A percentile compares a stretch with the other conserved stretches of the same genome.
These are phyloP conservation scores for Reinhardtius hippoglossoides DNA, from an alignment of 2,113 vertebrate species.

Conservation along the genomic window DNA sequence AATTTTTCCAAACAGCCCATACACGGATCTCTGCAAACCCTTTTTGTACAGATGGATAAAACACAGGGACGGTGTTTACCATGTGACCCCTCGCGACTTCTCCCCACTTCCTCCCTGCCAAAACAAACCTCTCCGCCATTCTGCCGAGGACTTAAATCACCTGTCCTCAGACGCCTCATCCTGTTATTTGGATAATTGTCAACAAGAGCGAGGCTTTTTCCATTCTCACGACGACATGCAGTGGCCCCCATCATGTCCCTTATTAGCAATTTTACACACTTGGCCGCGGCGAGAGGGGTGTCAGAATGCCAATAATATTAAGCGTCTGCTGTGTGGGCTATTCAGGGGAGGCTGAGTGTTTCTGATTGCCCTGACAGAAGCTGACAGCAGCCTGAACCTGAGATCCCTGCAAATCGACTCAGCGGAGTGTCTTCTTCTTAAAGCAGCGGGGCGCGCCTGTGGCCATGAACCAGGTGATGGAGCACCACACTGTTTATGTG, in stretches of 20 bases:
- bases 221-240: conserved; percentile 74
- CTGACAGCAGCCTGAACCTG: conserved; percentile 77
- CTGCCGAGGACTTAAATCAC: conserved; percentile 75
- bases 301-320: conserved; percentile 85
- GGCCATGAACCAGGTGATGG: conserved; percentile 47
- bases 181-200: conserved; percentile 83
- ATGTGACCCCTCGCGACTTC: conserved; percentile 57
- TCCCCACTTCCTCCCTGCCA: conserved; percentile 54
- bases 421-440: conserved; percentile 36
- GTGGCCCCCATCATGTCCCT: conserved; percentile 80
- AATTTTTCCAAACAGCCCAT: conserved; percentile 61
- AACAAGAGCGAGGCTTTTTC: conserved; percentile 74
- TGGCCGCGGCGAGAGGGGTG: conserved; percentile 75
- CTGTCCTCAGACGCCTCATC: conserved; percentile 69
- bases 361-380: conserved; percentile 78
- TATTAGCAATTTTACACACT: conserved; percentile 86
- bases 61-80: conserved; percentile 56
- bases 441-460: conserved; percentile 32
- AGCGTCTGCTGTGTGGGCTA: conserved; percentile 76
- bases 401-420: conserved; percentile 72
- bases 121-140: conserved; percentile 76
- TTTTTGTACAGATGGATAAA: conserved; percentile 47
- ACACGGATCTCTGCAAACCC: conserved; percentile 24
- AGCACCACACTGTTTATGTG: conserved; percentile 30
- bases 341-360: conserved; percentile 72